Percentiles rank a stretch among this genome's conserved stretches.
These are phyloP conservation scores for Lasiurus cinereus DNA, from an alignment of 2,113 vertebrate species.

Conservation along the genomic window DNA sequence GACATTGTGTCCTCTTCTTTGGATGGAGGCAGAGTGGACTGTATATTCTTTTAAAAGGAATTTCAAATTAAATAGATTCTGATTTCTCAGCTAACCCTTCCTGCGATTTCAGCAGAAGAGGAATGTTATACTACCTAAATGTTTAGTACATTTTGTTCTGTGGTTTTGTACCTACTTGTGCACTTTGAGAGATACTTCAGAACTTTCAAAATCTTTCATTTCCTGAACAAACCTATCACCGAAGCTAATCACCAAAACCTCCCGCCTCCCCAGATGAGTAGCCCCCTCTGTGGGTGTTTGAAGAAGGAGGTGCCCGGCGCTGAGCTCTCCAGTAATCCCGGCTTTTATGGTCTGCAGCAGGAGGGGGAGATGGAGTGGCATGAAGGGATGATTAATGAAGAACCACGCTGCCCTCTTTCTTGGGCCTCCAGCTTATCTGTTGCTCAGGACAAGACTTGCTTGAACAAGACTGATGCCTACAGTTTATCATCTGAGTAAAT, in stretches of 20 bases:
- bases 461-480: slow-evolving; percentile 43
- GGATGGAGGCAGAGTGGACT: not conserved
- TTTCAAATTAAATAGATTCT: slow-evolving; percentile 32
- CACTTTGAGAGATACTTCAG: slow-evolving; percentile 80
- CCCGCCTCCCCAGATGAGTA: not conserved
- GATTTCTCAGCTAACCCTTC: slow-evolving; percentile 68
- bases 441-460: slow-evolving; percentile 57
- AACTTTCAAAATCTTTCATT: slow-evolving; percentile 70
- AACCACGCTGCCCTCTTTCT: not conserved
- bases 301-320: slow-evolving; percentile 43
- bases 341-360: not conserved
- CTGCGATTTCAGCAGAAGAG: slow-evolving; percentile 54
- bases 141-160: slow-evolving; percentile 86
- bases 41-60: slow-evolving; percentile 18
- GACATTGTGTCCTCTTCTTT: not conserved
- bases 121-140: slow-evolving; percentile 84
- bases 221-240: slow-evolving; percentile 69
- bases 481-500: slow-evolving; percentile 49
- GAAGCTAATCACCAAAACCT: slow-evolving; percentile 69
- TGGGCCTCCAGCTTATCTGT: not conserved
- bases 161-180: slow-evolving; percentile 67
- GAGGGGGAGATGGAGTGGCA: not conserved
- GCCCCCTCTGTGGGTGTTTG: slow-evolving; percentile 33
- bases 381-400: not conserved
- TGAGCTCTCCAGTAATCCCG: not conserved